Conservation (phyloP, 2,113 vertebrate genomes). For the Axis porcinus region DNA sequence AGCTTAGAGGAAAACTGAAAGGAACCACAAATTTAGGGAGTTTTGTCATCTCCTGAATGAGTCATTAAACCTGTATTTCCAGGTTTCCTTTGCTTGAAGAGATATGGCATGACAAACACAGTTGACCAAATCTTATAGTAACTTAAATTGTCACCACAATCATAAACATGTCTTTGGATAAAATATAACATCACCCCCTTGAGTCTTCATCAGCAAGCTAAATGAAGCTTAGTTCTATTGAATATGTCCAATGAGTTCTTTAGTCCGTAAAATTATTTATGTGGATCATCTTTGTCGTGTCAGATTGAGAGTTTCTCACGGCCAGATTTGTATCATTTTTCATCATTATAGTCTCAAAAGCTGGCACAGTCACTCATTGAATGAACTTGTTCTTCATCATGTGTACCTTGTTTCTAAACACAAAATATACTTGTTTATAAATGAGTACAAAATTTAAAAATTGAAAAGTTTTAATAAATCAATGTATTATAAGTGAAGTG, state of each 20-base stretch:
- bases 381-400: background rate
- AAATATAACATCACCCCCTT: background rate
- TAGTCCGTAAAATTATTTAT: background rate
- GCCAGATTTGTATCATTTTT: background rate
- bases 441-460: background rate
- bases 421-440: background rate
- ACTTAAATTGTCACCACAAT: background rate
- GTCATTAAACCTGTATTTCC: background rate
- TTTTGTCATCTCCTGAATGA: background rate
- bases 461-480: background rate
- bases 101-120: background rate
- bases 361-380: background rate
- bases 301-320: background rate
- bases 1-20: slow-evolving; percentile 3
- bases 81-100: slow-evolving; percentile 8
- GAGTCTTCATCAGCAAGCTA: background rate
- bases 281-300: background rate
- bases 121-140: background rate
- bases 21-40: background rate
- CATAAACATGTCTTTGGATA: background rate
- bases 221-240: background rate
- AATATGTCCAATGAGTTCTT: background rate
- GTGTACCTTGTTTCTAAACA: background rate
- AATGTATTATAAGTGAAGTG: background rate
- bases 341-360: background rate